Evolutionary conservation across 2,113 vertebrate genomes (phyloP), one percentile per base, ranked within the genome.

Genomic region (Paradisaea rubra): DNA sequence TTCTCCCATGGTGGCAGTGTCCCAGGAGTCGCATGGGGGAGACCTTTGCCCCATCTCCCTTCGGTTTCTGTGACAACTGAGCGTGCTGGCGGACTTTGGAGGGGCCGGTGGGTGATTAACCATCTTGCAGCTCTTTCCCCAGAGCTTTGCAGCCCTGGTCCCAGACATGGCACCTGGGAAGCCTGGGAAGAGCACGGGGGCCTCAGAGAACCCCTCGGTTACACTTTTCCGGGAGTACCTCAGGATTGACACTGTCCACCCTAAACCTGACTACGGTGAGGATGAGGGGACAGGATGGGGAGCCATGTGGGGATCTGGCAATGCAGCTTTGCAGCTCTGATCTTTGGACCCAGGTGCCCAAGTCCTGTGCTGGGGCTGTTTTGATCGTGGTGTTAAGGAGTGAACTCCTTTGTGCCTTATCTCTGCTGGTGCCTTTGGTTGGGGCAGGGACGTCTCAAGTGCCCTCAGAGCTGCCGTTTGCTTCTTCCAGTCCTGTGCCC

Each of bases 181-280:
- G 37, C 64, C 42, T 0, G 89, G 92, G 77, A 93, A 95, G 86
- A 78, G 76, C 6, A 4, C 31, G 0, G 97, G 91, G 63, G 56
- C 94, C 78, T 82, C 76, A 10, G 99, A 99, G 89, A 98, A 99
- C 77, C 97, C 98, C 15, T 98, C 99, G 0, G 99, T 99, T 85
- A 97, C 96, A 0, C 98, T 99, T 47, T 99, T 99, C 96, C 98
- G 99, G 84, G 98, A 98, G 60, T 99, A 99, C 94, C 98, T 99
- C 78, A 98, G 98, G 47, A 98, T 99, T 30, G 97, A 93, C 89
- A 99, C 99, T 0, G 98, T 99, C 30, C 99, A 99, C 56, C 99
- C 99, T 6, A 97, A 99, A 41, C 99, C 99, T 1, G 98, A 99
- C 95, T 99, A 99, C 4, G 99, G 99, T 99, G 98, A 97, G 97